These are phyloP conservation scores for Babyrousa celebensis DNA, from an alignment of 2,797 vertebrate genomes.

Conservation along the genomic window DNA sequence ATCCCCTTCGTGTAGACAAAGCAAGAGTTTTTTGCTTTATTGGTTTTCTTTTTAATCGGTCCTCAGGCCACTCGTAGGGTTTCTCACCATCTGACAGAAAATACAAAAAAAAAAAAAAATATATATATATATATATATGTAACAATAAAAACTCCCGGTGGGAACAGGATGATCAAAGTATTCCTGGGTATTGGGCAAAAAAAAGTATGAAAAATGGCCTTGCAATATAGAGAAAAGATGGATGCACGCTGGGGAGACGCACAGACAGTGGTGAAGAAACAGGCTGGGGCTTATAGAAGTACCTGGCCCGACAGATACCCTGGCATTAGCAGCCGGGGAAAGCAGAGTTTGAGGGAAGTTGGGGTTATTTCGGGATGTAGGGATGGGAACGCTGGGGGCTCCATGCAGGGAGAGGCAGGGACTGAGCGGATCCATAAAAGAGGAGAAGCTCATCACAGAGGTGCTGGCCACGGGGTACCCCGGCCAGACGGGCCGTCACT, in stretches of 20 bases:
- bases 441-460: neutral
- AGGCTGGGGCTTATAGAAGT: neutral
- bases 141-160: conserved; percentile 28
- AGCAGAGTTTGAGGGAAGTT: neutral
- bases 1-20: neutral
- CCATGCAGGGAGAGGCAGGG: neutral
- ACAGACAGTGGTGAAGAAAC: neutral
- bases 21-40: conserved; percentile 54
- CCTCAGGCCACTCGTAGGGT: neutral
- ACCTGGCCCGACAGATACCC: neutral
- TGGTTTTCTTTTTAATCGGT: conserved; percentile 8
- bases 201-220: neutral
- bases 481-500: neutral
- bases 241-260: neutral
- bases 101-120: conserved; percentile 27
- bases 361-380: neutral
- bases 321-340: conserved; percentile 7
- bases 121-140: conserved; percentile 48
- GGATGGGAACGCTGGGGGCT: neutral
- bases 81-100: conserved; percentile 64
- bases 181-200: neutral
- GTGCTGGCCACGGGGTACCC: neutral
- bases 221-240: neutral
- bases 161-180: conserved; percentile 14
- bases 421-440: neutral